Evolutionary conservation across 1,140 invertebrate genomes (phyloP), one percentile per base, ranked within the genome.

Genomic region (Spodoptera frugiperda): DNA sequence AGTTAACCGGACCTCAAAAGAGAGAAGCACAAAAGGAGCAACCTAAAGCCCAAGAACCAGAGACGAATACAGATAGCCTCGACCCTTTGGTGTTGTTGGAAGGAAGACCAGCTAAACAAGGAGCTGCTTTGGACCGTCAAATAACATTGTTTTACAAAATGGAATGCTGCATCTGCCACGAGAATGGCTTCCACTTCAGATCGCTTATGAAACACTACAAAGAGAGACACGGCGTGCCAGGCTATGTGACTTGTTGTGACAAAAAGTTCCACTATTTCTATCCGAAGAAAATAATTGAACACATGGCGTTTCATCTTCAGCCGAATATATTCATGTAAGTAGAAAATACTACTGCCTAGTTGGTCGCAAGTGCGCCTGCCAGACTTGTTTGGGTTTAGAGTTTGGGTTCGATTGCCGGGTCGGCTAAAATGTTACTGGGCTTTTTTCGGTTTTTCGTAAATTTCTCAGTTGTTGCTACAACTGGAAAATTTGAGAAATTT

Each of bases 191-290:
- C 72, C 78, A 93, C 72, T 93, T 91, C 63, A 87, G 87, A 65
- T 91, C 91, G 6, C 78, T 94, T 54, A 93, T 94, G 91, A 91
- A 87, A 82, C 92, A 94, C 78, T 94, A 94, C 78, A 93, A 91
- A 81, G 91, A 94, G 4, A 81, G 91, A 48, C 92, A 94, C 59
- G 92, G 92, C 0, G 92, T 94, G 3, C 92, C 92, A 3, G 92
- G 92, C 51, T 94, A 94, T 54, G 88, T 94, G 4, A 86, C 90
- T 0, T 94, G 92, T 71, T 94, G 92, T 65, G 87, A 92, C 6
- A 94, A 93, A 80, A 92, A 94, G 77, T 93, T 93, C 76, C 92
- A 94, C 57, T 94, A 92, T 55, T 94, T 94, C 68, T 92, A 91
- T 76, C 91, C 91, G 0, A 93, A 93, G 77, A 94, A 90, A 83